Evolutionary conservation across 2,888 invertebrate species (phyloP), one percentile per base, ranked within the genome.

Genomic region (Dione vanillae): DNA sequence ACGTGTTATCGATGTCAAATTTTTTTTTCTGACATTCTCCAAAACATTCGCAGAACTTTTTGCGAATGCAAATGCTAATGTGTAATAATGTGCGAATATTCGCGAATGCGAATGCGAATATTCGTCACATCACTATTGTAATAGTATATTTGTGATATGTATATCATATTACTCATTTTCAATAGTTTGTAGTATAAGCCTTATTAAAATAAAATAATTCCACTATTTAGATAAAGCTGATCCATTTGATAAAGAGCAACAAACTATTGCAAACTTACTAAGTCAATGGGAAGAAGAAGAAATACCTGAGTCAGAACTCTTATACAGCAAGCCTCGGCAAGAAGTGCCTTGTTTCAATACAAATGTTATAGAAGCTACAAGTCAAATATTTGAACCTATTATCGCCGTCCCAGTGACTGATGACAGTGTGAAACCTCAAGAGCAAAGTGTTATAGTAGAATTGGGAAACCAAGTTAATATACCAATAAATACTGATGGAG

Each of bases 251-350:
- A 88, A 87, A 70, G 93, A 92, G 47, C 86, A 91, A 49, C 85
- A 87, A 77, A 91, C 92, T 10, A 92, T 94, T 27, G 91, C 90
- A 72, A 87, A 85, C 0, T 80, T 94, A 0, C 87, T 94, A 64
- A 91, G 90, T 77, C 93, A 94, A 76, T 94, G 94, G 94, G 87
- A 85, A 0, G 94, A 94, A 68, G 94, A 94, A 41, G 93, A 92
- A 7, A 78, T 89, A 0, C 92, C 92, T 0, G 88, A 86, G 67
- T 75, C 84, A 0, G 92, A 92, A 74, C 75, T 88, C 0, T 70
- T 69, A 1, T 77, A 78, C 66, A 74, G 75, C 9, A 85, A 72
- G 52, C 66, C 75, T 11, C 81, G 70, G 74, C 80, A 12, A 76
- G 89, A 90, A 45, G 61, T 91, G 0, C 84, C 90, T 0, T 91